Evolutionary conservation across 2,888 invertebrate genomes (phyloP).

Genomic region (Hyles lineata): DNA sequence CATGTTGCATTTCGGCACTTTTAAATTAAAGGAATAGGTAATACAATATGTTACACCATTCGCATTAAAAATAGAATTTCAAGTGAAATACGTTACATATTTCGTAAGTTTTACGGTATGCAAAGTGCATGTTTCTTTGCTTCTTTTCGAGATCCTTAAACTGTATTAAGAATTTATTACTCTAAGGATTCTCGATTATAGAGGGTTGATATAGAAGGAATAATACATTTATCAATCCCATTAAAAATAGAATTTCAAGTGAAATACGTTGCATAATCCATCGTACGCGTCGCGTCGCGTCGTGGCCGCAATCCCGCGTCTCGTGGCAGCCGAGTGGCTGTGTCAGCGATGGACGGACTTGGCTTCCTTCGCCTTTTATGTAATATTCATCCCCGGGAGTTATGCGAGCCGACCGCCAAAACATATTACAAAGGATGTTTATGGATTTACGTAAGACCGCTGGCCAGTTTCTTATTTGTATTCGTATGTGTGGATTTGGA

Average conservation of each 20-base stretch:
- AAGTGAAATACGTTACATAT: too few species aligned
- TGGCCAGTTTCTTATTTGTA: constrained; percentile 37
- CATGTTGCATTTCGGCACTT: too few species aligned
- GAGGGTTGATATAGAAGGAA: too few species aligned
- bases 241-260: not conserved
- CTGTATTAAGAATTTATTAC: too few species aligned
- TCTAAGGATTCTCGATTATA: too few species aligned
- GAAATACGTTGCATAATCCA: constrained; percentile 8
- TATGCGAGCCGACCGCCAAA: constrained; percentile 66
- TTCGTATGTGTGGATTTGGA: not conserved
- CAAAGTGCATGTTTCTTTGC: too few species aligned
- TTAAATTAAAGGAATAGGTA: too few species aligned
- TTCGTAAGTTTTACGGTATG: too few species aligned
- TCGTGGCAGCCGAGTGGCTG: constrained; percentile 64
- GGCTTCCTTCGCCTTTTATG: constrained; percentile 69
- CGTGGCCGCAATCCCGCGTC: constrained; percentile 47
- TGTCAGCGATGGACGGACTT: constrained; percentile 69
- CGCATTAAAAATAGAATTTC: too few species aligned
- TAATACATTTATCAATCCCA: not conserved
- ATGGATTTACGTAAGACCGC: constrained; percentile 55
- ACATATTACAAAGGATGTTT: constrained; percentile 68
- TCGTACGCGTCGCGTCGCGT: constrained; percentile 33
- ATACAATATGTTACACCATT: too few species aligned
- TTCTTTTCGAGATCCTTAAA: too few species aligned
- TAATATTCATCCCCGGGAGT: constrained; percentile 66